phyloP scores from a whole-genome alignment of 2,113 vertebrate species.

The Psophia crepitans region DNA sequence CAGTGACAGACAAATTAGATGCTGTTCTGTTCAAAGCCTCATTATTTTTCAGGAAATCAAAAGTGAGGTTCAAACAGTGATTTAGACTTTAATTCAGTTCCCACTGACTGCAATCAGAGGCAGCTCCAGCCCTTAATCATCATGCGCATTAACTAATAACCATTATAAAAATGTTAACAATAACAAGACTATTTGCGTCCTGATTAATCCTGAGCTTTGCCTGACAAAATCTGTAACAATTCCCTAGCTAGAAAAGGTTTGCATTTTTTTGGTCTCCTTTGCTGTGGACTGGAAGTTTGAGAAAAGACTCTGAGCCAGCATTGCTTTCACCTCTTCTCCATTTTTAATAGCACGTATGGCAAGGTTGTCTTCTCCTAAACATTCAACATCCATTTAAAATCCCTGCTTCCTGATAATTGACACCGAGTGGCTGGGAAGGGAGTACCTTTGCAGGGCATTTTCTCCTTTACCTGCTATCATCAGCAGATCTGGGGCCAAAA shows the following conservation, averaged over 20 bases:
- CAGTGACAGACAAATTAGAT: constrained; percentile 6
- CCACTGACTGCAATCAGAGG: constrained; percentile 36
- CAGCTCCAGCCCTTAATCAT: constrained; percentile 35
- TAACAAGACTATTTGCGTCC: not conserved
- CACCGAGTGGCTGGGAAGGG: not conserved
- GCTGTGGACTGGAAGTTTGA: not conserved
- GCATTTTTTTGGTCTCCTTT: not conserved
- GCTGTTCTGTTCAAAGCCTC: not conserved
- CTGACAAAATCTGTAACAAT: not conserved
- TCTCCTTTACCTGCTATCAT: not conserved
- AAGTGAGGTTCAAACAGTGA: constrained; percentile 36
- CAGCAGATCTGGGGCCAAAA: not conserved
- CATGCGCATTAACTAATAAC: constrained; percentile 21
- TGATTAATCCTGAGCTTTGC: constrained; percentile 13
- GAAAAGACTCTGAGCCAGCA: not conserved
- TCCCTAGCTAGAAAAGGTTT: not conserved
- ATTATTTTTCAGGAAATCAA: constrained; percentile 56
- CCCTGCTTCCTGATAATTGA: not conserved
- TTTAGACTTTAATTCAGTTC: constrained; percentile 43
- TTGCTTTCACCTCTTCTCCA: not conserved
- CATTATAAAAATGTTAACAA: constrained; percentile 44
- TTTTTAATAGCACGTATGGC: not conserved
- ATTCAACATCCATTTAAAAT: not conserved
- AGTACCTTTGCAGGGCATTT: not conserved
- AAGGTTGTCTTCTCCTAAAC: not conserved